phyloP scores from a whole-genome alignment of 2,113 vertebrate genomes.

The Nycticorax nycticorax region DNA sequence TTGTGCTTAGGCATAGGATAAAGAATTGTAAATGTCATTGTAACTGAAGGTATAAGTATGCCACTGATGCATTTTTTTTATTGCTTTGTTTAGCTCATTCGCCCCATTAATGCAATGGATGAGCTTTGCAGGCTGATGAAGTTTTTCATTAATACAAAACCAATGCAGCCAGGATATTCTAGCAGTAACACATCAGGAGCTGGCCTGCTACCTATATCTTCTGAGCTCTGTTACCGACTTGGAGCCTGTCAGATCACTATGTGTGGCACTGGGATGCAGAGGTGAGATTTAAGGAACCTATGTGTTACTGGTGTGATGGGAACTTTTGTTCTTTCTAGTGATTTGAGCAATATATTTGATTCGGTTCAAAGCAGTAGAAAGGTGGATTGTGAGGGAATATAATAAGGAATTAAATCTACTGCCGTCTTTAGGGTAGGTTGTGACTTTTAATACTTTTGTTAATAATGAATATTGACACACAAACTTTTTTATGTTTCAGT shows the following conservation, averaged over 20 bases:
- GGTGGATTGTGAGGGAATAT: not conserved
- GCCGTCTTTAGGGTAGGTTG: not conserved
- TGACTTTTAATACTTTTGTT: not conserved
- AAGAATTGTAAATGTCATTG: not conserved
- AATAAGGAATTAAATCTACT: not conserved
- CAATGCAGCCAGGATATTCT: conserved; percentile 54
- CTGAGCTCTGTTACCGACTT: conserved; percentile 94
- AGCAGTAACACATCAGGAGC: conserved; percentile 76
- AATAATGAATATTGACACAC: not conserved
- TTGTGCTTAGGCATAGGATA: not conserved
- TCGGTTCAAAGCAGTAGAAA: not conserved
- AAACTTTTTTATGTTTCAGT: not conserved
- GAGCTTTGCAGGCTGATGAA: conserved; percentile 96
- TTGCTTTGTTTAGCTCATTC: conserved; percentile 82
- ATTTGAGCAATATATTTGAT: not conserved
- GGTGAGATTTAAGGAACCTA: conserved; percentile 71
- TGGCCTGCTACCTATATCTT: conserved; percentile 88
- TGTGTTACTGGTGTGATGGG: not conserved
- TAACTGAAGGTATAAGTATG: not conserved
- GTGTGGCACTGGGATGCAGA: conserved; percentile 96
- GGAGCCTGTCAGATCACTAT: conserved; percentile 94
- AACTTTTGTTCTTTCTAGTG: not conserved
- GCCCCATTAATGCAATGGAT: conserved; percentile 96
- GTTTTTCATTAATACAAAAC: conserved; percentile 81
- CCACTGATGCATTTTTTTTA: not conserved